Conservation (phyloP, 2,888 invertebrate species). For the Pandemis corylana region DNA sequence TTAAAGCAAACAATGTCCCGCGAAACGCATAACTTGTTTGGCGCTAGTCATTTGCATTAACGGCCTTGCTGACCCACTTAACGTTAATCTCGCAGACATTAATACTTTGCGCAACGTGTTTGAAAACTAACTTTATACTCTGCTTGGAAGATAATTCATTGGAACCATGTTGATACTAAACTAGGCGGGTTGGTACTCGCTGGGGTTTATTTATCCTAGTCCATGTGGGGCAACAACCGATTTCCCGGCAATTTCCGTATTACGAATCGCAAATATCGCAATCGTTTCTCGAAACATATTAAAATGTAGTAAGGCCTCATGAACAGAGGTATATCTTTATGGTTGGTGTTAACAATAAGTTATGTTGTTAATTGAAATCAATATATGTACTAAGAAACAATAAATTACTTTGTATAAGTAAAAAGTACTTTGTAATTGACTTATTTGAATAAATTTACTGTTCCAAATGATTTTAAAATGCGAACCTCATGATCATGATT, state of each 20-base stretch:
- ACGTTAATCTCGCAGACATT: conserved; percentile 31
- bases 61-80: conserved; percentile 53
- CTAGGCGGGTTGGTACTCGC: neutral
- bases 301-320: neutral
- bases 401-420: no score
- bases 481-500: no score
- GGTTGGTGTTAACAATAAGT: no score
- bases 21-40: neutral
- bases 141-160: conserved; percentile 31
- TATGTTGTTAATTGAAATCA: no score
- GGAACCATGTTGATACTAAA: conserved; percentile 24
- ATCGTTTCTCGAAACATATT: neutral
- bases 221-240: conserved; percentile 1
- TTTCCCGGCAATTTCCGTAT: neutral
- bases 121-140: conserved; percentile 29
- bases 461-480: no score
- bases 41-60: conserved; percentile 51
- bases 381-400: no score
- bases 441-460: no score
- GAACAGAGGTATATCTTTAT: neutral
- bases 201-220: neutral
- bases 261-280: no score
- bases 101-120: conserved; percentile 33
- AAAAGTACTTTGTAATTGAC: no score
- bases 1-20: neutral